These are phyloP conservation scores for Blastobasis lacticolella DNA, from an alignment of 2,888 invertebrate genomes.

Conservation along the genomic window DNA sequence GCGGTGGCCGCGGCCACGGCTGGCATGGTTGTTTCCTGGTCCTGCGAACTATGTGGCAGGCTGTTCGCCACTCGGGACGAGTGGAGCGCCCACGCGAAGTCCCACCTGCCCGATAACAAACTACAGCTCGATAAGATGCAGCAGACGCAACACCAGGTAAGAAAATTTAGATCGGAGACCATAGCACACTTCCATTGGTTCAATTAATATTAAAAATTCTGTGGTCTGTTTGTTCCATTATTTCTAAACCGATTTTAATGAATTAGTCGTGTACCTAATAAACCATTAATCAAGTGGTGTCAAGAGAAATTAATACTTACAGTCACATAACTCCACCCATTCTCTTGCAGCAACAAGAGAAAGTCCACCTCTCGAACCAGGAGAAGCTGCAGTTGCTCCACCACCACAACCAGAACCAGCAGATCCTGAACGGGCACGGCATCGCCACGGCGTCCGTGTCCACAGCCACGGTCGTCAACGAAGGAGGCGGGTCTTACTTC, in stretches of 20 bases:
- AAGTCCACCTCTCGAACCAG: constrained; percentile 64
- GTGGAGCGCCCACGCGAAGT: constrained; percentile 84
- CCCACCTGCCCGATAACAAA: constrained; percentile 76
- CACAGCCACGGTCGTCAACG: constrained; percentile 61
- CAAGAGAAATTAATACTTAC: too few relatives aligned
- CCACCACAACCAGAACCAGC: constrained; percentile 67
- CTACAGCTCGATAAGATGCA: constrained; percentile 65
- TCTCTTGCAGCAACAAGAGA: constrained; percentile 57
- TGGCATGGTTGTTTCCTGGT: constrained; percentile 79
- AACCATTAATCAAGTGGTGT: too few relatives aligned
- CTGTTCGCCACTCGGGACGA: constrained; percentile 83
- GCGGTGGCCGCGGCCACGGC: constrained; percentile 63
- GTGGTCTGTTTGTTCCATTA: too few relatives aligned
- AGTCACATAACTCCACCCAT: too few relatives aligned
- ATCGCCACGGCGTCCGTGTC: constrained; percentile 61
- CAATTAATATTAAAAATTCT: too few relatives aligned
- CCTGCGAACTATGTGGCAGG: constrained; percentile 83
- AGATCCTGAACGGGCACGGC: constrained; percentile 62
- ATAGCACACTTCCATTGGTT: too few relatives aligned
- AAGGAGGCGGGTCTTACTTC: constrained; percentile 55
- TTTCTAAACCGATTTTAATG: too few relatives aligned
- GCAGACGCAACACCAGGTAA: constrained; percentile 64
- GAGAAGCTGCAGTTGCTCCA: constrained; percentile 64
- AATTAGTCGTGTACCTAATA: too few relatives aligned
- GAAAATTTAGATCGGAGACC: too few relatives aligned